Conservation (phyloP, 2,113 vertebrate species). For the Neotoma lepida region DNA sequence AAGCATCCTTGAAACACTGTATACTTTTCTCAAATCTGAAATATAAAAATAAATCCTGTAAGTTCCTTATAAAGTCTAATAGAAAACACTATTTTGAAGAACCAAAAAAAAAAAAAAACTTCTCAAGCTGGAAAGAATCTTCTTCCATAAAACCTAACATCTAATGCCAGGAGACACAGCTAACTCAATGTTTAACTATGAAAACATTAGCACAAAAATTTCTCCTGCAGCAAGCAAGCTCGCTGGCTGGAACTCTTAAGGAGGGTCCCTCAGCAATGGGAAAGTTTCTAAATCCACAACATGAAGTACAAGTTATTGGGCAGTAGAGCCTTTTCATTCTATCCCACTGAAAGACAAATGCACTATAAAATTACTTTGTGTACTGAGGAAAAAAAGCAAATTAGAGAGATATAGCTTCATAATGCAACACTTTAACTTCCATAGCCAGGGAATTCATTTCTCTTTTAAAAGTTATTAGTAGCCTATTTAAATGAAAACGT, state of each 20-base stretch:
- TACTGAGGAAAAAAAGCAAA: constrained; percentile 32
- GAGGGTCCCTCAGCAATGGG: neutral
- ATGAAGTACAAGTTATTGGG: constrained; percentile 1
- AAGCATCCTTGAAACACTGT: constrained; percentile 50
- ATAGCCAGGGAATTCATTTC: neutral
- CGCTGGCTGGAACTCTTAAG: constrained; percentile 75
- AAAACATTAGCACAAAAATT: constrained; percentile 68
- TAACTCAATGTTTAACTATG: constrained; percentile 67
- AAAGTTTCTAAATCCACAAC: constrained; percentile 43
- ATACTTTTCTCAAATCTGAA: constrained; percentile 31
- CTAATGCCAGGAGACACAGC: constrained; percentile 72
- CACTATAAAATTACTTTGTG: neutral
- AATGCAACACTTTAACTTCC: neutral
- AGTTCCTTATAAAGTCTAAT: constrained; percentile 54
- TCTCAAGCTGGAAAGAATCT: constrained; percentile 69
- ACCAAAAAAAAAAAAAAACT: constrained; percentile 47
- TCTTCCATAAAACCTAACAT: constrained; percentile 70
- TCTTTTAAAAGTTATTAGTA: constrained; percentile 38
- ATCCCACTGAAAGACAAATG: neutral
- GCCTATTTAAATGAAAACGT: constrained; percentile 17
- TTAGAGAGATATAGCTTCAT: neutral
- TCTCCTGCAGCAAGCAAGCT: constrained; percentile 65
- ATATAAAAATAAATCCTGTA: constrained; percentile 65
- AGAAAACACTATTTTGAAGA: constrained; percentile 72
- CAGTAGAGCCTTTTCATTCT: neutral